Conservation (phyloP, 1,140 invertebrate species). For the Oncopeltus fasciatus region DNA sequence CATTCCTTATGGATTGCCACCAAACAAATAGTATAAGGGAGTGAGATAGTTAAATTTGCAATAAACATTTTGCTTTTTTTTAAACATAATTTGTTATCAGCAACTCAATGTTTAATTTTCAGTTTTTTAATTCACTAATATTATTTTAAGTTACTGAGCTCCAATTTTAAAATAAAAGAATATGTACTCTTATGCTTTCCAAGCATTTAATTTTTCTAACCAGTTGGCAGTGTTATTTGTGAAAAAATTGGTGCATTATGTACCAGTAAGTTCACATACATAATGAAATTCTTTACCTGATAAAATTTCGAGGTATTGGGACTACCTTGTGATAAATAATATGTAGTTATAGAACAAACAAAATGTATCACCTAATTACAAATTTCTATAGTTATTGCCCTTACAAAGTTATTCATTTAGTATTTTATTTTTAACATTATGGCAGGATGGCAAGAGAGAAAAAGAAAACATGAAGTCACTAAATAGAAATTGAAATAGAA, state of each 20-base stretch:
- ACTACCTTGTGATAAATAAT: not conserved
- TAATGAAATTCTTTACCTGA: not conserved
- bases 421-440: not conserved
- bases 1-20: too few relatives aligned
- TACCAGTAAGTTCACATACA: not conserved
- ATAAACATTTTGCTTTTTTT: too few relatives aligned
- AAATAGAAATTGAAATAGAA: not conserved
- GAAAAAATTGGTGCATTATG: not conserved
- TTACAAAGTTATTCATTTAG: not conserved
- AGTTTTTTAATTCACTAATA: not conserved
- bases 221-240: not conserved
- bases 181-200: not conserved
- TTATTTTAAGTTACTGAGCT: not conserved
- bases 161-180: not conserved
- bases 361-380: slow-evolving; percentile 2
- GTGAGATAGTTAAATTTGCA: too few relatives aligned
- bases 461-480: not conserved
- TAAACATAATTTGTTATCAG: too few relatives aligned
- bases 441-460: slow-evolving; percentile 3
- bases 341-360: not conserved
- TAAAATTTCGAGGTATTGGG: not conserved
- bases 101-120: not conserved
- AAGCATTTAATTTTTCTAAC: not conserved
- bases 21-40: too few relatives aligned
- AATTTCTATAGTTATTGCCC: not conserved